Conservation (phyloP, 2,888 invertebrate genomes). For the Tiliacea citrago region DNA sequence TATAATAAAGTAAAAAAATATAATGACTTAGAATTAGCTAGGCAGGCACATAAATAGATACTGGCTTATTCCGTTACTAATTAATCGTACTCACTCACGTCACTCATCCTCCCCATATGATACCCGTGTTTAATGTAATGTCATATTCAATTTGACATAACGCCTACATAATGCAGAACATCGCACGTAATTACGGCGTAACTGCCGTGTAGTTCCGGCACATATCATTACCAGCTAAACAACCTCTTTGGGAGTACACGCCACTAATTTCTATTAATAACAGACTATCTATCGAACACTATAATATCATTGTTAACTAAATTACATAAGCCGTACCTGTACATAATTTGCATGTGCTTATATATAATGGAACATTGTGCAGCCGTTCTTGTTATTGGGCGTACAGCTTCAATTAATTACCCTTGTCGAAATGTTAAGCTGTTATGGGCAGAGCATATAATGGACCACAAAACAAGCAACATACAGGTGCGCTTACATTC, state of each 20-base stretch:
- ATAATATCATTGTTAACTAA: slow-evolving; percentile 62
- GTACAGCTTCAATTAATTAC: slow-evolving; percentile 81
- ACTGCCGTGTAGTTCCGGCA: slow-evolving; percentile 41
- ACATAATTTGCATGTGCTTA: slow-evolving; percentile 56
- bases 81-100: no score
- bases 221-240: slow-evolving; percentile 59
- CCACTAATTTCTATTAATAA: slow-evolving; percentile 71
- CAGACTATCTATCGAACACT: slow-evolving; percentile 50
- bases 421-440: slow-evolving; percentile 80
- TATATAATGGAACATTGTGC: slow-evolving; percentile 53
- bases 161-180: slow-evolving; percentile 36
- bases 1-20: neutral
- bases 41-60: neutral
- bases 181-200: slow-evolving; percentile 50
- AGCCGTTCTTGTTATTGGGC: slow-evolving; percentile 66
- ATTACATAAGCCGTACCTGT: slow-evolving; percentile 61
- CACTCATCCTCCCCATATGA: neutral
- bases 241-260: slow-evolving; percentile 68
- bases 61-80: neutral
- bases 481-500: slow-evolving; percentile 57
- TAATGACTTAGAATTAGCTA: neutral
- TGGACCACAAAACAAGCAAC: slow-evolving; percentile 58
- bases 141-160: slow-evolving; percentile 48
- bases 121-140: slow-evolving; percentile 33
- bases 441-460: slow-evolving; percentile 72